Percentiles rank a stretch among this genome's conserved stretches.
Evolutionary conservation across 1,140 invertebrate genomes (phyloP).

Genomic region (Babylonia areolata): DNA sequence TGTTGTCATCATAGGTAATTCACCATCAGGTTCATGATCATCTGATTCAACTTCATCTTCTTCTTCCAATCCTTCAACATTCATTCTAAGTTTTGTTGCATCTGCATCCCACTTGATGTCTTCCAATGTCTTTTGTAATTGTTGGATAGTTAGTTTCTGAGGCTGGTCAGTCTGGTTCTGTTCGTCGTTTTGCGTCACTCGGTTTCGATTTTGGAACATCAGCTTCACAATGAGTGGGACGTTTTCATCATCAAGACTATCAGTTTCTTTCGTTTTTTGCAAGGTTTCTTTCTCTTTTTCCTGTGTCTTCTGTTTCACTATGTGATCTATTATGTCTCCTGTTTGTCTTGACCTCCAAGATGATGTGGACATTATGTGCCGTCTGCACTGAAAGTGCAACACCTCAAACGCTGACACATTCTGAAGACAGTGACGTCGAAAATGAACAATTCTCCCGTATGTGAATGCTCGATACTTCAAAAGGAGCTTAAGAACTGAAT

Average conservation of each 20-base stretch:
- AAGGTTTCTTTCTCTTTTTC: not conserved
- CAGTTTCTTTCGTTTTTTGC: not conserved
- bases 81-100: not conserved
- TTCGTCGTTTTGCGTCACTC: not conserved
- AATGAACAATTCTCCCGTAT: not conserved
- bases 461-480: not conserved
- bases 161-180: not conserved
- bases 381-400: not conserved
- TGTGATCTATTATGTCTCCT: not conserved
- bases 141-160: slow-evolving; percentile 1
- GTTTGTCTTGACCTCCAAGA: not conserved
- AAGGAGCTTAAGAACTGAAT: not conserved
- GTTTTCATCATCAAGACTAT: not conserved
- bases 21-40: not conserved
- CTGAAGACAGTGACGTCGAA: not conserved
- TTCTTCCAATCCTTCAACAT: slow-evolving; percentile 18
- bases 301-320: no score
- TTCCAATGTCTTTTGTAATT: slow-evolving; percentile 23
- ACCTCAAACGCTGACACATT: not conserved
- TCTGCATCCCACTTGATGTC: slow-evolving; percentile 35
- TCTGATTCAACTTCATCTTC: not conserved
- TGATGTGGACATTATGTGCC: not conserved
- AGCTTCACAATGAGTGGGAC: slow-evolving; percentile 31
- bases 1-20: not conserved
- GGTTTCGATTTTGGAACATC: slow-evolving; percentile 10